A percentile compares a stretch with the other conserved stretches of the same genome.
These are phyloP conservation scores for Heliconius charithonia DNA, from an alignment of 2,888 invertebrate genomes.

Conservation along the genomic window DNA sequence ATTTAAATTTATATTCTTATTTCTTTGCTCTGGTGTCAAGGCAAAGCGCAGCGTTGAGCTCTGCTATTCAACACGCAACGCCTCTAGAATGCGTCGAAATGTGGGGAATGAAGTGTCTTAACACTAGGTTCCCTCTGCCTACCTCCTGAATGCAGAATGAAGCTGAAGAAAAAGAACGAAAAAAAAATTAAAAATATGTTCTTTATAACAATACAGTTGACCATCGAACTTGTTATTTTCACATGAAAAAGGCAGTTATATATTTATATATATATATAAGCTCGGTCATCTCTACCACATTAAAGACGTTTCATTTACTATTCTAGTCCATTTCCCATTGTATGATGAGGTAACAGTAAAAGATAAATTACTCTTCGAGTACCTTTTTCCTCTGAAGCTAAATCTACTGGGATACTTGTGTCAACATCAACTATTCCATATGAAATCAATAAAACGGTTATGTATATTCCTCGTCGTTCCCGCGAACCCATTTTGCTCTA, in stretches of 20 bases:
- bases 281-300: not conserved
- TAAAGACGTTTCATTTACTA: not conserved
- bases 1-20: too few relatives aligned
- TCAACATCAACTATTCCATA: conserved; percentile 79
- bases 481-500: conserved; percentile 72
- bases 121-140: not conserved
- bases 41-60: too few relatives aligned
- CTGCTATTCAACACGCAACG: too few relatives aligned
- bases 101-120: too few relatives aligned
- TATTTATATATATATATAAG: too few relatives aligned
- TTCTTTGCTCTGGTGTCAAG: too few relatives aligned
- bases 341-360: conserved; percentile 21
- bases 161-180: too few relatives aligned
- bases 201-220: not conserved
- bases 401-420: conserved; percentile 74
- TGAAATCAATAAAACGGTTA: conserved; percentile 72
- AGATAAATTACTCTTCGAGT: conserved; percentile 28
- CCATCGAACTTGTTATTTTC: not conserved
- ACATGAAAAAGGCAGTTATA: not conserved
- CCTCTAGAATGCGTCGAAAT: too few relatives aligned
- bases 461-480: conserved; percentile 71
- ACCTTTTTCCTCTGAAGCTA: conserved; percentile 79
- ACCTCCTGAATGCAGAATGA: too few relatives aligned
- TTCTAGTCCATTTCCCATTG: not conserved
- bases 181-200: not conserved